Percentiles rank a stretch among this genome's conserved stretches.
Evolutionary conservation across 1,140 invertebrate genomes (phyloP).

Genomic region (Gonioctena quinquepunctata): DNA sequence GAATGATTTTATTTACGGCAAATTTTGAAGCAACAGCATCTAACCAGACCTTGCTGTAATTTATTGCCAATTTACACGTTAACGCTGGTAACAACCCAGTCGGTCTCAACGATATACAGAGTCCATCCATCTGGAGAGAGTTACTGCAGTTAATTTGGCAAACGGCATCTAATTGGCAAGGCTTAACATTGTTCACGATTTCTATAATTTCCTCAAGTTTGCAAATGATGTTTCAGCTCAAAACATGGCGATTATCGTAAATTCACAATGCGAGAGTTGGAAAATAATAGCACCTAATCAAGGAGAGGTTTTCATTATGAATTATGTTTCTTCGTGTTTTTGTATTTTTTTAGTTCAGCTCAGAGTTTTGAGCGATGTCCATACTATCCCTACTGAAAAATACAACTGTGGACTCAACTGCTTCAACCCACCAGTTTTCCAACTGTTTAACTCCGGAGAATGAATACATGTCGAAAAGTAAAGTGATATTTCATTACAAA

Average conservation of each 20-base stretch:
- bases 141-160: constrained; percentile 18
- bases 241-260: constrained; percentile 6
- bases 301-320: neutral
- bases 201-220: constrained; percentile 18
- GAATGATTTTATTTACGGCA: no score
- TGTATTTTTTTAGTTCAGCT: neutral
- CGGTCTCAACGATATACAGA: neutral
- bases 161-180: constrained; percentile 16
- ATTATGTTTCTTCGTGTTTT: neutral
- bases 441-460: no score
- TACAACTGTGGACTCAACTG: no score
- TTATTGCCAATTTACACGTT: constrained; percentile 12
- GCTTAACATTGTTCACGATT: constrained; percentile 18
- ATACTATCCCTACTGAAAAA: no score
- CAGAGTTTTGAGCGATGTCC: no score
- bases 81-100: neutral
- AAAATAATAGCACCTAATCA: neutral
- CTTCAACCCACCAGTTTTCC: no score
- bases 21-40: no score
- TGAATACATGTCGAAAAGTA: no score
- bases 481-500: no score
- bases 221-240: constrained; percentile 9
- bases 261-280: neutral
- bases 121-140: constrained; percentile 12
- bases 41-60: neutral